These are phyloP conservation scores for Synergus gifuensis DNA, from an alignment of 2,888 invertebrate genomes.

Conservation along the genomic window DNA sequence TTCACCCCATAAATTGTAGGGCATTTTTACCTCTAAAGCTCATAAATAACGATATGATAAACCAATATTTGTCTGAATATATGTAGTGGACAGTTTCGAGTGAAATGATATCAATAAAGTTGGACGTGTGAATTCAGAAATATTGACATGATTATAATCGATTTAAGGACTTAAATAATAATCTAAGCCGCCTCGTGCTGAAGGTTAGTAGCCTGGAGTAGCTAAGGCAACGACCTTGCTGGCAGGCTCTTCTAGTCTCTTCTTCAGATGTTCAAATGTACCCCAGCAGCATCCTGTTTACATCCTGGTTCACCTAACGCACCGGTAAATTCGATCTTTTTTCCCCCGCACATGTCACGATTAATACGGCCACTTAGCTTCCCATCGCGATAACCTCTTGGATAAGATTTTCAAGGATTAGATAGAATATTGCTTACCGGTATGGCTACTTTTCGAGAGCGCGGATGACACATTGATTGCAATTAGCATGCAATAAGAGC, in stretches of 20 bases:
- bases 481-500: background rate
- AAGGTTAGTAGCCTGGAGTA: constrained; percentile 62
- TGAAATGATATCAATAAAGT: too few species aligned
- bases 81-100: too few species aligned
- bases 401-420: constrained; percentile 14
- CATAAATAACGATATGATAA: too few species aligned
- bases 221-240: constrained; percentile 61
- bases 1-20: background rate
- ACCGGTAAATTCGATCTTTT: constrained; percentile 60
- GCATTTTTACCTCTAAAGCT: too few species aligned
- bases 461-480: background rate
- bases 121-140: too few species aligned
- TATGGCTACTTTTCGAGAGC: background rate
- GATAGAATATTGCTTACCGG: constrained; percentile 9
- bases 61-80: too few species aligned
- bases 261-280: constrained; percentile 38
- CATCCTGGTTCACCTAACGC: constrained; percentile 61
- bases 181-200: constrained; percentile 48
- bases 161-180: too few species aligned
- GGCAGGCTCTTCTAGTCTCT: constrained; percentile 48
- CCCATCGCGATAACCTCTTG: background rate
- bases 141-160: too few species aligned
- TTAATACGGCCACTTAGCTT: constrained; percentile 31
- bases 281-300: constrained; percentile 61
- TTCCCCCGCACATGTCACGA: constrained; percentile 44